Percentiles rank a stretch among this genome's conserved stretches.
These are phyloP conservation scores for Nycticorax nycticorax DNA, from an alignment of 2,113 vertebrate genomes.

Conservation along the genomic window DNA sequence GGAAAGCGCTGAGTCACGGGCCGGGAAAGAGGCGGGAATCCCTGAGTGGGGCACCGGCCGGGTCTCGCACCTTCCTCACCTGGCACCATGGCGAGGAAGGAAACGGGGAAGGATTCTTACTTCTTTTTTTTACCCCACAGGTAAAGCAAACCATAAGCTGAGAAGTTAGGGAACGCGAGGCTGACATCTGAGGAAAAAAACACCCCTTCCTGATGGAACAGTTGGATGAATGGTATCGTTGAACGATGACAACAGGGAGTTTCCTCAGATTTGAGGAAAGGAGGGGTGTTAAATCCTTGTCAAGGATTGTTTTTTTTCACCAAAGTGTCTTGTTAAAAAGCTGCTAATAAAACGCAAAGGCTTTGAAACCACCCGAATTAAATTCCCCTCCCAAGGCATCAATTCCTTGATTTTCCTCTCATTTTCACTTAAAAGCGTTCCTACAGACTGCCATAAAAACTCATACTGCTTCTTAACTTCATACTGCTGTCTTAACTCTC, in stretches of 20 bases:
- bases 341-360: neutral
- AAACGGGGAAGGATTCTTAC: fast-evolving
- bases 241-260: neutral
- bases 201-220: neutral
- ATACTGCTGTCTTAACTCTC: neutral
- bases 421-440: neutral
- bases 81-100: neutral
- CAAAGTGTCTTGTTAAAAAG: fast-evolving
- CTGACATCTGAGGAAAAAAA: neutral
- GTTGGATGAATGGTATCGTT: fast-evolving
- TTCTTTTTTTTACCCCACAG: neutral
- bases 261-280: neutral
- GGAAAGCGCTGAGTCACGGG: slow-evolving; percentile 10
- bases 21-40: neutral
- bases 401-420: neutral
- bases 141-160: fast-evolving
- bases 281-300: neutral
- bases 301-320: neutral
- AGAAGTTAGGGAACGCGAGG: neutral
- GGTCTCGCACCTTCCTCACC: neutral
- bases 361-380: neutral
- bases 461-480: neutral
- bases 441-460: neutral
- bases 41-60: neutral
- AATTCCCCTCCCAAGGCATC: too few relatives aligned